Percentiles rank a stretch among this genome's conserved stretches.
Conservation (phyloP, 35 echinoderm and acorn worm species). For the Lytechinus variegatus region DNA sequence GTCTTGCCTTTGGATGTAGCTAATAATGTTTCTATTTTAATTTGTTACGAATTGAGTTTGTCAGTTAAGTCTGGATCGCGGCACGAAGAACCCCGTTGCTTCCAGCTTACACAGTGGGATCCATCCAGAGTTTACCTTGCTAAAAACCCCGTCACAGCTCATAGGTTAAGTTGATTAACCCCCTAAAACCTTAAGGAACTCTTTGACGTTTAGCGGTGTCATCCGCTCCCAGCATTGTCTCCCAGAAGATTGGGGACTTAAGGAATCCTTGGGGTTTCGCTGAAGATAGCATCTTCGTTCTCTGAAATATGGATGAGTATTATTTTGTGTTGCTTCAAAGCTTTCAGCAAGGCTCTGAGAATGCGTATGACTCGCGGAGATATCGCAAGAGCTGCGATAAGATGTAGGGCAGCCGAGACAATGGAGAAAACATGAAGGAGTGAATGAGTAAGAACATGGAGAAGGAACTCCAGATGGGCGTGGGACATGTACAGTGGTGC, state of each 20-base stretch:
- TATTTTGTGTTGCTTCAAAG: neutral
- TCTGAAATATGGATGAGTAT: neutral
- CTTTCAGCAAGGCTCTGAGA: neutral
- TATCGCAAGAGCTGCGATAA: neutral
- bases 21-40: conserved; percentile 9
- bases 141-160: neutral
- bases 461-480: neutral
- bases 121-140: conserved; percentile 20
- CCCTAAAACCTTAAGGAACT: neutral
- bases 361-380: neutral
- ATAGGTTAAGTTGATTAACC: conserved; percentile 37
- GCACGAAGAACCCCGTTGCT: neutral
- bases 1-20: neutral
- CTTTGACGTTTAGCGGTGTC: neutral
- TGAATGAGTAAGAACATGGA: neutral
- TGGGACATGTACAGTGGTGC: neutral
- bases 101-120: neutral
- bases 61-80: neutral
- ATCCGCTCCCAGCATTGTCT: neutral
- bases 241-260: neutral
- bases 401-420: neutral
- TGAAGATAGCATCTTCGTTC: neutral
- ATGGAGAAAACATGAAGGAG: neutral
- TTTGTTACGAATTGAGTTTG: neutral
- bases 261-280: neutral